Evolutionary conservation across 1,140 invertebrate genomes (phyloP).

Genomic region (Scylla paramamosain): DNA sequence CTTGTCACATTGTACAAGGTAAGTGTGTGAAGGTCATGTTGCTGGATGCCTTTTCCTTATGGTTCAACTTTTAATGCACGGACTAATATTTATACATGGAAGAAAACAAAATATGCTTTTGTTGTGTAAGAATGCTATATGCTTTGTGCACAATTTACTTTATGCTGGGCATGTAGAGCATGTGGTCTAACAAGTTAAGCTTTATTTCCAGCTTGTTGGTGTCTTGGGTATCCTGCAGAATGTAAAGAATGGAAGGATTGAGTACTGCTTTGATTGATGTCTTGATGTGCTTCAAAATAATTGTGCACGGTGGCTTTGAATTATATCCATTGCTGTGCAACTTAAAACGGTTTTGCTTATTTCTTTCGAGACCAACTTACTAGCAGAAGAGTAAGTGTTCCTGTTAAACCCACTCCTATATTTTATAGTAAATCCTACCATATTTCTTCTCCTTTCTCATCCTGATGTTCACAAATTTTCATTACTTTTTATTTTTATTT

Average conservation of each 20-base stretch:
- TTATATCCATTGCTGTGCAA: neutral
- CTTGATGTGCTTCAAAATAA: neutral
- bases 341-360: neutral
- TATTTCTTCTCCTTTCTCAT: neutral
- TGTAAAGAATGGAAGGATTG: neutral
- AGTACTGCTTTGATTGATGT: neutral
- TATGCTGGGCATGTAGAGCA: neutral
- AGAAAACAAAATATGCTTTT: no score
- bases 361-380: conserved; percentile 2
- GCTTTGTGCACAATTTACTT: neutral
- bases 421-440: conserved; percentile 13
- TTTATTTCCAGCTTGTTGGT: neutral
- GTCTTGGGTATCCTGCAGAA: neutral
- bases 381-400: conserved; percentile 22
- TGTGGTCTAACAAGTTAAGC: neutral
- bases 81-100: no score
- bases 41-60: neutral
- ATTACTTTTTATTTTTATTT: neutral
- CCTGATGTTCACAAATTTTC: no score
- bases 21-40: neutral
- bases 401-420: neutral
- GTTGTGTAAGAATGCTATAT: neutral
- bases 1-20: neutral
- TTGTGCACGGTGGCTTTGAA: neutral
- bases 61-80: neutral